phyloP scores from a whole-genome alignment of 2,113 vertebrate species.

The Ascaphus truei region DNA sequence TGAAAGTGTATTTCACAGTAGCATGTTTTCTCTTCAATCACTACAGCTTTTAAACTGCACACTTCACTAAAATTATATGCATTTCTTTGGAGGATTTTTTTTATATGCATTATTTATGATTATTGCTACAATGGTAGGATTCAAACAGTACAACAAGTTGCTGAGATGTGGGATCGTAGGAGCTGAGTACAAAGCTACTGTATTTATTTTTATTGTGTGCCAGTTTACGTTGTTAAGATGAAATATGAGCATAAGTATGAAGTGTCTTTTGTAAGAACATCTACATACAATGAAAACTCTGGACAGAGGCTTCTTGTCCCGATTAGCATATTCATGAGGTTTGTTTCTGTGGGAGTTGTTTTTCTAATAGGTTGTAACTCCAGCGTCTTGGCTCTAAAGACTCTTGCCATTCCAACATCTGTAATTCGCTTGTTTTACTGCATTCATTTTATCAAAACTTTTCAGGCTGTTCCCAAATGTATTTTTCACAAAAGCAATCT shows the following conservation, averaged over 20 bases:
- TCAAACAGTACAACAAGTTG: not conserved
- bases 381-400: constrained; percentile 14
- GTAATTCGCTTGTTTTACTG: constrained; percentile 15
- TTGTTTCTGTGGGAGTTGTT: constrained; percentile 18
- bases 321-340: constrained; percentile 26
- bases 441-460: constrained; percentile 19
- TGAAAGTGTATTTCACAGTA: constrained; percentile 3
- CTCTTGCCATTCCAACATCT: constrained; percentile 21
- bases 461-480: constrained; percentile 19
- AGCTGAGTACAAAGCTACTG: not conserved
- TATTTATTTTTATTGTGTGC: not conserved
- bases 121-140: not conserved
- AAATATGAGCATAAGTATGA: not conserved
- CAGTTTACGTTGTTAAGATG: not conserved
- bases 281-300: constrained; percentile 12
- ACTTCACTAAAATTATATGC: not conserved
- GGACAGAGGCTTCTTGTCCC: not conserved
- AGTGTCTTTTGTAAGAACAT: too few species aligned
- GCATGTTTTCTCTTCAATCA: not conserved
- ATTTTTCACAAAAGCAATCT: constrained; percentile 3
- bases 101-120: constrained; percentile 21
- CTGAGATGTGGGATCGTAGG: not conserved
- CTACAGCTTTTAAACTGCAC: not conserved
- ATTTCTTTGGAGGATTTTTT: not conserved
- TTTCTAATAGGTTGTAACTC: constrained; percentile 17